Evolutionary conservation across 2,888 invertebrate genomes (phyloP).

Genomic region (Bibio marci): DNA sequence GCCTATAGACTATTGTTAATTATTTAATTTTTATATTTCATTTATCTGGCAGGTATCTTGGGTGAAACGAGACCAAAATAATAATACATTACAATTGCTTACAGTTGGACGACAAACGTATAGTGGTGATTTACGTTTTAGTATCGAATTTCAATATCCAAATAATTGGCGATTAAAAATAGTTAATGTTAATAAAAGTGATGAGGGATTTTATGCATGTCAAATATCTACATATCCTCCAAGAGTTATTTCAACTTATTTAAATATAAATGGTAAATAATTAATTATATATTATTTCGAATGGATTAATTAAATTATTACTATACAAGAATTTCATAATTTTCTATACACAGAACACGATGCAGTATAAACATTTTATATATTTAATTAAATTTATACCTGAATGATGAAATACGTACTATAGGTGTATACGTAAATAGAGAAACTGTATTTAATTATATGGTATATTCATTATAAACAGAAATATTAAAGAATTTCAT

Average conservation of each 20-base stretch:
- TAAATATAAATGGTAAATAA: slow-evolving; percentile 18
- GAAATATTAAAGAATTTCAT: too few species aligned
- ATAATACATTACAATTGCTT: slow-evolving; percentile 43
- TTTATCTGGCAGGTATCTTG: slow-evolving; percentile 42
- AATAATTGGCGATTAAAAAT: slow-evolving; percentile 29
- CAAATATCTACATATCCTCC: slow-evolving; percentile 24
- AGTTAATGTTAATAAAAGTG: slow-evolving; percentile 20
- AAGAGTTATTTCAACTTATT: slow-evolving; percentile 19
- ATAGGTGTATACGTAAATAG: too few species aligned
- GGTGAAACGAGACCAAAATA: slow-evolving; percentile 38
- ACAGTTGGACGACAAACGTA: slow-evolving; percentile 47
- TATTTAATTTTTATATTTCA: slow-evolving; percentile 2
- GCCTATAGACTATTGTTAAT: too few species aligned
- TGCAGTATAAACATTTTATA: too few species aligned
- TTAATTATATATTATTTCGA: not conserved
- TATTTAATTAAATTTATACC: too few species aligned
- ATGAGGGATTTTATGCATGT: slow-evolving; percentile 24
- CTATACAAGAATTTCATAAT: not conserved
- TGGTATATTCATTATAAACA: too few species aligned
- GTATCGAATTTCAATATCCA: slow-evolving; percentile 48
- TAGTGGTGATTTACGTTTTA: slow-evolving; percentile 43
- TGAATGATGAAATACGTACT: too few species aligned
- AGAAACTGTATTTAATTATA: too few species aligned
- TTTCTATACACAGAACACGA: too few species aligned
- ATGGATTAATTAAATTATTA: not conserved